Conservation (phyloP, 1,140 invertebrate genomes). For the Macrosteles quadrilineatus region DNA sequence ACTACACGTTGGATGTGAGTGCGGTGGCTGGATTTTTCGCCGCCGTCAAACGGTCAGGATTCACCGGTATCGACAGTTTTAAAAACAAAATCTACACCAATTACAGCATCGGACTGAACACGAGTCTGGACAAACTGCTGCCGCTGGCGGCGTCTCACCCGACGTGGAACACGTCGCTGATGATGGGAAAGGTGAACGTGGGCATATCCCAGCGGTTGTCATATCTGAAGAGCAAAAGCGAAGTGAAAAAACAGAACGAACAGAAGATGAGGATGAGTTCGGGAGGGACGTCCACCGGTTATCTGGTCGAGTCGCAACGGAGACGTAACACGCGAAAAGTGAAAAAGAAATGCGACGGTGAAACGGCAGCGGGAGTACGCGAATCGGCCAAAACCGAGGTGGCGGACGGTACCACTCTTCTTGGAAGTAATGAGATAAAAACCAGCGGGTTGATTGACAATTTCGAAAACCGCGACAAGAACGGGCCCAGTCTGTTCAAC, state of each 20-base stretch:
- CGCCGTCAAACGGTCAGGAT: not conserved
- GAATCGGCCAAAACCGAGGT: not conserved
- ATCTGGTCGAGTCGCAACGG: not conserved
- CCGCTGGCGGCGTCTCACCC: not conserved
- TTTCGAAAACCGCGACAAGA: not conserved
- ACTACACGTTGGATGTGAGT: not conserved
- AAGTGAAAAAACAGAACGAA: conserved; percentile 3
- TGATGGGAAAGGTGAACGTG: not conserved
- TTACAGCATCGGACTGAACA: not conserved
- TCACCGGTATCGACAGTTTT: not conserved
- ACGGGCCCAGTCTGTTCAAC: not conserved
- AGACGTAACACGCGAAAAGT: not conserved
- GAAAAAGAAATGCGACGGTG: not conserved
- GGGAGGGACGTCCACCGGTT: not conserved
- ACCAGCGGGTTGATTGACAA: not conserved
- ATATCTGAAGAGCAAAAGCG: not conserved
- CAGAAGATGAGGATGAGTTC: not conserved
- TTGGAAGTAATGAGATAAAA: not conserved
- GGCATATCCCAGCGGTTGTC: not conserved
- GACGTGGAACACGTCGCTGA: not conserved
- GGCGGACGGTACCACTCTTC: not conserved
- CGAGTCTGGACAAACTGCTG: not conserved
- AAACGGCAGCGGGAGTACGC: not conserved
- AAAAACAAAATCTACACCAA: not conserved
- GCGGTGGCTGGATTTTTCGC: not conserved